Evolutionary conservation across 2,797 vertebrate genomes (phyloP).

Genomic region (Ispidina lecontei): DNA sequence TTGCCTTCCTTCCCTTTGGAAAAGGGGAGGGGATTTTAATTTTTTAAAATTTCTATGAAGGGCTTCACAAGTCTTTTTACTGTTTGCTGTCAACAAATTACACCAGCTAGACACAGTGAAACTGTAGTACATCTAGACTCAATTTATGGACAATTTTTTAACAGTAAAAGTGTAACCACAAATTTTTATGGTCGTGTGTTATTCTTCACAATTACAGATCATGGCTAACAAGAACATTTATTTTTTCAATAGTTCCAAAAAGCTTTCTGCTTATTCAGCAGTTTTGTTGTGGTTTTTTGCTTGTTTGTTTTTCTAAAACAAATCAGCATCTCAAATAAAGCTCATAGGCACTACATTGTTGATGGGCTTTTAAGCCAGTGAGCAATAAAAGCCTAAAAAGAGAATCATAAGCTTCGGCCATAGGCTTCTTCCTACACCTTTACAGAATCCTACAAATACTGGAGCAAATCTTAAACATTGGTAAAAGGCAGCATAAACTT

Average conservation of each 20-base stretch:
- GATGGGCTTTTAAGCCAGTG: constrained; percentile 7
- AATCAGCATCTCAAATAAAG: constrained; percentile 27
- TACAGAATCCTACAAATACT: not conserved
- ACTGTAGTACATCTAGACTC: not conserved
- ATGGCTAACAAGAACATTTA: not conserved
- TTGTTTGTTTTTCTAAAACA: not conserved
- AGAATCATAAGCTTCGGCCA: not conserved
- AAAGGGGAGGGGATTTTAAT: not conserved
- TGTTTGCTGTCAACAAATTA: not conserved
- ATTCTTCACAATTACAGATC: not conserved
- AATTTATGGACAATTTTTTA: not conserved
- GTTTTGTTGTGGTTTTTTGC: too few relatives aligned
- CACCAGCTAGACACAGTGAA: not conserved
- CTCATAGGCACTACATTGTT: constrained; percentile 30
- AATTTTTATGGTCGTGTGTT: not conserved
- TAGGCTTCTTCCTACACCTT: constrained; percentile 2
- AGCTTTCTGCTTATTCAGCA: constrained; percentile 8
- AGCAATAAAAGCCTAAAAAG: constrained; percentile 12
- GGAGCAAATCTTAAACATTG: not conserved
- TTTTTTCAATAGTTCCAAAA: constrained; percentile 10
- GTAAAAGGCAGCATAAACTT: not conserved
- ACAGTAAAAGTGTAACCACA: not conserved
- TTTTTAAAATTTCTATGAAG: not conserved
- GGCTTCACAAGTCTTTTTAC: not conserved
- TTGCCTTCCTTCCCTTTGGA: not conserved